Conservation (phyloP, 2,113 vertebrate species). For the Corythaeola cristata region DNA sequence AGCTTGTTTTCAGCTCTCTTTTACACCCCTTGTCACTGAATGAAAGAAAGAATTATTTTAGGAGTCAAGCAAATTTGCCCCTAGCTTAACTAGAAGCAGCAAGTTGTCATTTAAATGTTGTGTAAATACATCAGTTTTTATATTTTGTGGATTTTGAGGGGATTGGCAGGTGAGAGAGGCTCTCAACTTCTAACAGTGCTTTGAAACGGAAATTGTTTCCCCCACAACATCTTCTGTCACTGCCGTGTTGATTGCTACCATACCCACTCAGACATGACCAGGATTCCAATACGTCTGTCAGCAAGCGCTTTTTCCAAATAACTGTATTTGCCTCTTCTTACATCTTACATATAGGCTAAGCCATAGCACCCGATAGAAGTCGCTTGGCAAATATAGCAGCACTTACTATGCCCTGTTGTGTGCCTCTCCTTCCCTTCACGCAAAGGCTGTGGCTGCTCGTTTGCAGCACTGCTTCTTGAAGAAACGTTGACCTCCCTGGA, state of each 20-base stretch:
- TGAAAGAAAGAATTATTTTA: not conserved
- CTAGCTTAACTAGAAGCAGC: not conserved
- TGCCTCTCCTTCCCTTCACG: not conserved
- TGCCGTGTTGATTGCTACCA: not conserved
- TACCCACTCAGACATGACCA: not conserved
- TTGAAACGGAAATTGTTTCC: not conserved
- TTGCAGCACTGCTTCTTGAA: not conserved
- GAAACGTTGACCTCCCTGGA: not conserved
- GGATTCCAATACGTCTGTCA: not conserved
- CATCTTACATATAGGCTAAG: not conserved
- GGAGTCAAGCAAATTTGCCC: rapidly evolving
- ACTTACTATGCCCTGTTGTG: not conserved
- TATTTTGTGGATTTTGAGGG: not conserved
- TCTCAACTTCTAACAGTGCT: not conserved
- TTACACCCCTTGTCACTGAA: not conserved
- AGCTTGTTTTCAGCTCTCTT: not conserved
- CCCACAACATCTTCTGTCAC: not conserved
- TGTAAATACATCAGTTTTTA: not conserved
- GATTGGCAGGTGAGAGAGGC: not conserved
- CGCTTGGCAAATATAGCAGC: not conserved
- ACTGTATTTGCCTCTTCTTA: not conserved
- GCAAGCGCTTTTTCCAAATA: not conserved
- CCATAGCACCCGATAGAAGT: not conserved
- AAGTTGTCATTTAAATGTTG: not conserved
- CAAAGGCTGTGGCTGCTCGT: not conserved